A percentile compares a stretch with the other conserved stretches of the same genome.
Evolutionary conservation across 2,797 vertebrate genomes (phyloP).

Genomic region (Cynodonichthys magdalenae): DNA sequence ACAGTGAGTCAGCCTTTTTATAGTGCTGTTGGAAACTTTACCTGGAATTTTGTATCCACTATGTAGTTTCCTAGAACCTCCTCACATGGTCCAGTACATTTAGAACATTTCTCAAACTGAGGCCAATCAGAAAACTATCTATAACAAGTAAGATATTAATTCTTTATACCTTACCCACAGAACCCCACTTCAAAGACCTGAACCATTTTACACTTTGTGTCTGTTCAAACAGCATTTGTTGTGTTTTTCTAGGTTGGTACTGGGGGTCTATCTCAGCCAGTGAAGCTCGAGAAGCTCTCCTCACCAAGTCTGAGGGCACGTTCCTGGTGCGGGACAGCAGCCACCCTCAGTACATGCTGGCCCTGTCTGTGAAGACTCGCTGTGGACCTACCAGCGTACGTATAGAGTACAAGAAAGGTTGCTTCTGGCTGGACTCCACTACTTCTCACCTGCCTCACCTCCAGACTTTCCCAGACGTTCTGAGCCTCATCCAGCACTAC

Average conservation of each 20-base stretch:
- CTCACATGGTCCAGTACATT: too few species aligned
- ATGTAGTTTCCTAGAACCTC: too few species aligned
- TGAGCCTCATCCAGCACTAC: constrained; percentile 93
- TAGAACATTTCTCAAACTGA: too few species aligned
- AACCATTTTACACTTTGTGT: too few species aligned
- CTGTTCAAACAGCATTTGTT: background rate
- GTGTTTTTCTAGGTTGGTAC: constrained; percentile 88
- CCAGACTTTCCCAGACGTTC: constrained; percentile 89
- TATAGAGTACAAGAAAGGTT: constrained; percentile 88
- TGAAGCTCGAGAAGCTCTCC: constrained; percentile 89
- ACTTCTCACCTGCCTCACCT: constrained; percentile 85
- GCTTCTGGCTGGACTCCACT: constrained; percentile 91
- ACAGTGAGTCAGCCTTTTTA: too few species aligned
- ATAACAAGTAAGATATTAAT: too few species aligned
- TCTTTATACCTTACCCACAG: too few species aligned
- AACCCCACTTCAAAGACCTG: too few species aligned
- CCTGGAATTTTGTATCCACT: too few species aligned
- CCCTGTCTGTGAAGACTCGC: constrained; percentile 91
- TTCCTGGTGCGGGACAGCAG: constrained; percentile 96
- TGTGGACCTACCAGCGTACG: constrained; percentile 93
- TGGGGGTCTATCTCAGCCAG: constrained; percentile 92
- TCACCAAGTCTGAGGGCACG: constrained; percentile 88
- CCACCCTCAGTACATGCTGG: constrained; percentile 92
- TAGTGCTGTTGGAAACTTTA: too few species aligned
- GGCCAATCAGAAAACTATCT: too few species aligned